These are phyloP conservation scores for Masticophis lateralis DNA, from an alignment of 2,797 vertebrate species.

Conservation along the genomic window DNA sequence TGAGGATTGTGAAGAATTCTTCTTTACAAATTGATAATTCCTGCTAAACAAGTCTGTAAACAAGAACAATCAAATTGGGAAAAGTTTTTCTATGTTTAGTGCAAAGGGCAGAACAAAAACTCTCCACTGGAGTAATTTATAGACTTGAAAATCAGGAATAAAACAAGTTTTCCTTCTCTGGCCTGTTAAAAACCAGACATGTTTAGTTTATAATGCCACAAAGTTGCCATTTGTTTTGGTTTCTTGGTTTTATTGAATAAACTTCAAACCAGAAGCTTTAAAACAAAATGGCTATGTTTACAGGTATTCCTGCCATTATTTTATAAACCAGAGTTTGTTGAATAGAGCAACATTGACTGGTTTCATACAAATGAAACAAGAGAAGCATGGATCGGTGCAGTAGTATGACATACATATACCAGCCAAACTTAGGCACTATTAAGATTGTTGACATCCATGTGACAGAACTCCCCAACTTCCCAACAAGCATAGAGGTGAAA, in stretches of 20 bases:
- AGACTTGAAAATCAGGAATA: neutral
- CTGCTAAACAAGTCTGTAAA: neutral
- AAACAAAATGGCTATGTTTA: neutral
- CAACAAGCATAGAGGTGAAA: neutral
- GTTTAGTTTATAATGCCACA: neutral
- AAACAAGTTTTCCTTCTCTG: neutral
- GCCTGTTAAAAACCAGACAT: neutral
- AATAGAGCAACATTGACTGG: neutral
- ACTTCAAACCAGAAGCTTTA: neutral
- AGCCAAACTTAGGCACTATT: neutral
- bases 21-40: neutral
- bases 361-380: neutral
- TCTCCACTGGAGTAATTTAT: neutral
- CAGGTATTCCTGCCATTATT: neutral
- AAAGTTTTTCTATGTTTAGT: neutral
- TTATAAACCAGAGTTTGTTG: neutral
- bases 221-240: neutral
- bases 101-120: neutral
- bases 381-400: neutral
- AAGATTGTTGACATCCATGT: neutral
- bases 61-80: neutral
- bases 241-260: neutral
- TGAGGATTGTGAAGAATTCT: neutral
- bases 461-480: neutral
- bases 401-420: neutral